Evolutionary conservation across 2,797 vertebrate species (phyloP), one percentile per base, ranked within the genome.

Genomic region (Galaxias olidus): DNA sequence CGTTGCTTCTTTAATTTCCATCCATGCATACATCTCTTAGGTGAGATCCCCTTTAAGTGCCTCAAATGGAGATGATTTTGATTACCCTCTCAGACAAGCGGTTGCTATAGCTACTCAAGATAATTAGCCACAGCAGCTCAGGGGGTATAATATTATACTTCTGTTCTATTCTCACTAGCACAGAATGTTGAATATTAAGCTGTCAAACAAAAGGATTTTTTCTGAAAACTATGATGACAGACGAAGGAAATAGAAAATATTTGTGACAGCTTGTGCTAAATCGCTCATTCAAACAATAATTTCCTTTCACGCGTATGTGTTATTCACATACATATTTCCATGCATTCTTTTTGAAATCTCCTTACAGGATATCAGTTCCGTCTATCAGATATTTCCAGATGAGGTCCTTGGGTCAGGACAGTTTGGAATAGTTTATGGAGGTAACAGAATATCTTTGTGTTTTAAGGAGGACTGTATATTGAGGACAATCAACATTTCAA

Each of bases 371-470:
- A 98, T 99, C 76, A 99, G 97, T 84, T 95, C 96, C 0, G 91
- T 98, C 1, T 99, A 98, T 80, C 97, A 99, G 77, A 98, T 99
- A 86, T 99, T 99, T 78, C 96, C 96, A 30, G 97, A 99, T 63
- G 97, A 99, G 75, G 97, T 99, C 59, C 83, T 99, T 9, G 97
- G 97, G 48, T 98, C 97, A 1, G 97, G 97, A 71, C 97, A 98
- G 75, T 99, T 99, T 88, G 97, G 97, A 68, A 97, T 99, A 81
- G 97, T 99, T 66, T 98, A 98, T 48, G 97, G 97, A 94, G 97
- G 97, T 98, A 91, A 74, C 87, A 71, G 19, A 67, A 58, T 62
- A 77, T 30, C 30, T 6, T 30, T 3, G 6, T 6, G 30, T 30
- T 30, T 30, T 6, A 30, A 6, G n/a, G n/a, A n/a, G n/a, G n/a